Evolutionary conservation across 2,888 invertebrate genomes (phyloP).

Genomic region (Trachelus tabidus): DNA sequence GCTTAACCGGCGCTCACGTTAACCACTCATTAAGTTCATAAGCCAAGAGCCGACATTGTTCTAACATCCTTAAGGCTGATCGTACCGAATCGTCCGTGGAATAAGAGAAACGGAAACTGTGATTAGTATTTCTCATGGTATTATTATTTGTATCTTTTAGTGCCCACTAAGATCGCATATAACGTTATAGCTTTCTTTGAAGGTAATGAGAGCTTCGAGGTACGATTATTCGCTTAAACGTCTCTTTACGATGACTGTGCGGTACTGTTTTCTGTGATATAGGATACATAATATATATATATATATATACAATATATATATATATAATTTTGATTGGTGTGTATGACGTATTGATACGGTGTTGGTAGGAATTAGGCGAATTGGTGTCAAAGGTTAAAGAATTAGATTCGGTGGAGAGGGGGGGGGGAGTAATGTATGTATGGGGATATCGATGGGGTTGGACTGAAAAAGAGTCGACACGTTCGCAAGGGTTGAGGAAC

Average conservation of each 20-base stretch:
- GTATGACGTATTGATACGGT: background rate
- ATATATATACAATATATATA: background rate
- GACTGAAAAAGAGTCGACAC: background rate
- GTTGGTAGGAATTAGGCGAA: background rate
- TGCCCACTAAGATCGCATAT: background rate
- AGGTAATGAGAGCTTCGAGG: background rate
- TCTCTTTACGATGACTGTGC: background rate
- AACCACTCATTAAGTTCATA: background rate
- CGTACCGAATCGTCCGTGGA: background rate
- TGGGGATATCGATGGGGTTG: background rate
- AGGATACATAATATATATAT: no score
- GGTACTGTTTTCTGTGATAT: background rate
- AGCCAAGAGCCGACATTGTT: background rate
- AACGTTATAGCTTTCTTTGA: background rate
- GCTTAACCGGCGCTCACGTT: background rate
- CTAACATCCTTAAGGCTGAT: background rate
- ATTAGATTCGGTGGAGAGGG: background rate
- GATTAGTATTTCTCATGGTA: background rate
- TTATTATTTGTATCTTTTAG: background rate
- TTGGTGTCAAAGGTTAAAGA: constrained; percentile 1
- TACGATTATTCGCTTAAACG: background rate
- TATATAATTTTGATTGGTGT: background rate
- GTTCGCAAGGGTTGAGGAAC: constrained; percentile 32
- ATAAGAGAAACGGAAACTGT: background rate
- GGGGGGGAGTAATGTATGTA: background rate